These are phyloP conservation scores for Psix sp. DNA, from an alignment of 1,140 invertebrate genomes.

Conservation along the genomic window DNA sequence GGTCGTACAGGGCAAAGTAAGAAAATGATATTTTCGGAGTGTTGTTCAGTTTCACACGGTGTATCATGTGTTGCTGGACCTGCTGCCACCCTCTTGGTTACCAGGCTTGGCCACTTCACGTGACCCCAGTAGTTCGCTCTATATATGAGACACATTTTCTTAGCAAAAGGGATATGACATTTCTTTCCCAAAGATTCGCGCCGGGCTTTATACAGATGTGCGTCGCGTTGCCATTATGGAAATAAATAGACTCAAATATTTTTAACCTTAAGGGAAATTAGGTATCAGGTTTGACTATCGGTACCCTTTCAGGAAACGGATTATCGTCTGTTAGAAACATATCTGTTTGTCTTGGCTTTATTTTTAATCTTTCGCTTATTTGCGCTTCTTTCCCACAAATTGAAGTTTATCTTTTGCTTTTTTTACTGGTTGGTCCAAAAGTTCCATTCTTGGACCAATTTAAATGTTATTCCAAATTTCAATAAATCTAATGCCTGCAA, in stretches of 20 bases:
- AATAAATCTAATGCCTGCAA: background rate
- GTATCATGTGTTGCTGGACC: conserved; percentile 48
- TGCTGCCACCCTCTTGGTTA: conserved; percentile 42
- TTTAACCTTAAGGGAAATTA: conserved; percentile 21
- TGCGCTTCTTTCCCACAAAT: conserved; percentile 8
- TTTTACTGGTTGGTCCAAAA: no score
- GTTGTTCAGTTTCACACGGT: conserved; percentile 46
- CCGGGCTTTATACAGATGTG: conserved; percentile 41
- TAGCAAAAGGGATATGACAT: conserved; percentile 34
- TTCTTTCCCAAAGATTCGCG: conserved; percentile 37
- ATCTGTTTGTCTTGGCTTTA: conserved; percentile 22
- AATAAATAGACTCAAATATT: conserved; percentile 48
- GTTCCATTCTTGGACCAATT: no score
- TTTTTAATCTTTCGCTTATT: background rate
- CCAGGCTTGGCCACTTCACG: conserved; percentile 17
- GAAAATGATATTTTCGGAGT: conserved; percentile 46
- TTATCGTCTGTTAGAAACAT: conserved; percentile 6
- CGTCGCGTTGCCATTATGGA: conserved; percentile 23
- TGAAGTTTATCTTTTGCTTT: no score
- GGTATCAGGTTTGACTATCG: conserved; percentile 3
- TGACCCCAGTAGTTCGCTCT: conserved; percentile 14
- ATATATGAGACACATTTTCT: conserved; percentile 23
- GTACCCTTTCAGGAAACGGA: conserved; percentile 5
- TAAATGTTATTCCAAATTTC: conserved; percentile 6
- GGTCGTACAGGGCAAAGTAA: conserved; percentile 16